Evolutionary conservation across 2,113 vertebrate species (phyloP), one percentile per base, ranked within the genome.

Genomic region (Sander lucioperca): DNA sequence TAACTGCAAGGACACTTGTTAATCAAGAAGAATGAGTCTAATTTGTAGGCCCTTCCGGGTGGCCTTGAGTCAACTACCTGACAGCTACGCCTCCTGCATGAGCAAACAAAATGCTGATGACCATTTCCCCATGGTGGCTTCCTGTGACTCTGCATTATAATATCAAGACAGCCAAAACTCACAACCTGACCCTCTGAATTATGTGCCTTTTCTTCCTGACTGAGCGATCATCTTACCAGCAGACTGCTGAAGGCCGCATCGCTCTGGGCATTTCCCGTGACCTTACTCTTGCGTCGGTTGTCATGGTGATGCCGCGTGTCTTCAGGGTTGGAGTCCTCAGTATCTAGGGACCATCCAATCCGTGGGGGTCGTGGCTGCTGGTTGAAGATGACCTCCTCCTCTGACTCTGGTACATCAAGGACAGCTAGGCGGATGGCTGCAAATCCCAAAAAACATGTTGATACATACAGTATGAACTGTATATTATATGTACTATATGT

Each of bases 241-340:
- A 91, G 93, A 83, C 95, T 95, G 84, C 95, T 95, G 91, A 96
- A 96, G 84, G 95, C 94, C 67, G 87, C 82, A 7, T 87, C 54
- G 23, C 83, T 89, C 11, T 88, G 77, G 50, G 74, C 71, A 30
- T 61, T 90, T 81, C 66, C 88, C 15, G 67, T 33, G 13, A 77
- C 59, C 74, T 83, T 93, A 84, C 88, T 86, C 86, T 76, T 88
- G 50, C 5, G 68, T 33, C 43, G 71, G 64, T 43, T 76, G 47
- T 69, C 77, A 48, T 50, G 59, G 9, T 16, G 72, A 56, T 33
- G 75, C 45, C 54, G 82, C 36, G 6, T 75, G 36, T 80, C 80
- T 62, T 80, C 58, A 5, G 72, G 58, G 50, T 18, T 21, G 6
- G 39, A 36, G 73, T 87, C 87, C 21, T 88, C 84, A 39, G 62